Evolutionary conservation across 1,140 invertebrate species (phyloP).

Genomic region (Lepidostoma basale): DNA sequence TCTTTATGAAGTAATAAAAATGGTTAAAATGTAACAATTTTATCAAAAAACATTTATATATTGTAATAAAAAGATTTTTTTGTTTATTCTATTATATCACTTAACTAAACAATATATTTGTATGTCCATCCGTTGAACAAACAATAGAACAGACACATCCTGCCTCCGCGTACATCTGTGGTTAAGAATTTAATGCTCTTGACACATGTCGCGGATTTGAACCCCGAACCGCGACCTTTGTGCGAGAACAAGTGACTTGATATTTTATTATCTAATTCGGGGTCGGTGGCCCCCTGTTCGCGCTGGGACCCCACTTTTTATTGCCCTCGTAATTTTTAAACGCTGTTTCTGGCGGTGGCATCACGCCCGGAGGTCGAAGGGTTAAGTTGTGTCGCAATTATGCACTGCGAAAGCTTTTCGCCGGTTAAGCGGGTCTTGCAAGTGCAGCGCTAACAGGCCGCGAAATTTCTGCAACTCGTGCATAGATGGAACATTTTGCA

Average conservation of each 20-base stretch:
- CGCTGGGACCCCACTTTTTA: background rate
- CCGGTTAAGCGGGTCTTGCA: no score
- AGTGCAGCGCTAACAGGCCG: no score
- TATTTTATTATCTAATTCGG: conserved; percentile 29
- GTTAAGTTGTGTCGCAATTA: background rate
- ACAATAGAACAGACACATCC: background rate
- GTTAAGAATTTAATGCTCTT: conserved; percentile 31
- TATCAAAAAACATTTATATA: no score
- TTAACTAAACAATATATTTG: background rate
- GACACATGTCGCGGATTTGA: conserved; percentile 41
- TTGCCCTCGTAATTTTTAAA: background rate
- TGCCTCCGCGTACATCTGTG: conserved; percentile 3
- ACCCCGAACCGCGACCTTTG: background rate
- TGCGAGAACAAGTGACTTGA: conserved; percentile 33
- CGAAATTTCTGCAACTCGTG: no score
- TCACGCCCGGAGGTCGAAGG: background rate
- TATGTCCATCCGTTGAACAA: background rate
- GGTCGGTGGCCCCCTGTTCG: conserved; percentile 1
- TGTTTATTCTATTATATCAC: no score
- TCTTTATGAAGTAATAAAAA: no score
- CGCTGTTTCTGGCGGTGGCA: background rate
- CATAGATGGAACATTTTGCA: no score
- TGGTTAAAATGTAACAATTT: no score
- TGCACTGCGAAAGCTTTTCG: background rate
- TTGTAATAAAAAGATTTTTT: no score